These are phyloP conservation scores for Aricia agestis DNA, from an alignment of 1,140 invertebrate species.

Conservation along the genomic window DNA sequence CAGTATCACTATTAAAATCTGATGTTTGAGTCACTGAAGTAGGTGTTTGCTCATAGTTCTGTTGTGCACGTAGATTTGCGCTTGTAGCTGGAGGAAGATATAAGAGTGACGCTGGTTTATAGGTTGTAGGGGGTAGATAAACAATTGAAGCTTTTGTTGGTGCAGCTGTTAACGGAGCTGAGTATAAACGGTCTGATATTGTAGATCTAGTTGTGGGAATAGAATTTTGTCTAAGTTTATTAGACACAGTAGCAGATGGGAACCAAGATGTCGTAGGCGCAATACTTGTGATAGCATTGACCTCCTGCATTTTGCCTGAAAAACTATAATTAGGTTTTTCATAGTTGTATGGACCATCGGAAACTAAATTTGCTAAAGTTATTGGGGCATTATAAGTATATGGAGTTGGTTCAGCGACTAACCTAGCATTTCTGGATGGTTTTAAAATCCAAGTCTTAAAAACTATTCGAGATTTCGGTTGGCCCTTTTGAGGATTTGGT, in stretches of 20 bases:
- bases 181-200: slow-evolving; percentile 32
- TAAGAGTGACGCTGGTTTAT: slow-evolving; percentile 38
- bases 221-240: slow-evolving; percentile 22
- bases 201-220: slow-evolving; percentile 24
- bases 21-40: slow-evolving; percentile 37
- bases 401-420: slow-evolving; percentile 44
- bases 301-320: slow-evolving; percentile 7
- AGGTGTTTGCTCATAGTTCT: slow-evolving; percentile 33
- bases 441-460: slow-evolving; percentile 69
- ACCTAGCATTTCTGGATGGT: slow-evolving; percentile 48
- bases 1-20: slow-evolving; percentile 38
- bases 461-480: slow-evolving; percentile 58
- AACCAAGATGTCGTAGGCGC: background rate
- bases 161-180: background rate
- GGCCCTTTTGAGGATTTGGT: slow-evolving; percentile 46
- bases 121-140: slow-evolving; percentile 45
- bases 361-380: slow-evolving; percentile 22
- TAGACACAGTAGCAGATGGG: background rate
- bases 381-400: slow-evolving; percentile 43
- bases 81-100: slow-evolving; percentile 46
- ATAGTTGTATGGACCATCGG: slow-evolving; percentile 26
- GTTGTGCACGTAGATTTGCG: slow-evolving; percentile 33
- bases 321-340: slow-evolving; percentile 22
- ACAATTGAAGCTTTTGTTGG: slow-evolving; percentile 31
- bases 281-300: background rate